Base-by-base conservation (phyloP, 2,797 vertebrate species). In the Dallia pectoralis region DNA sequence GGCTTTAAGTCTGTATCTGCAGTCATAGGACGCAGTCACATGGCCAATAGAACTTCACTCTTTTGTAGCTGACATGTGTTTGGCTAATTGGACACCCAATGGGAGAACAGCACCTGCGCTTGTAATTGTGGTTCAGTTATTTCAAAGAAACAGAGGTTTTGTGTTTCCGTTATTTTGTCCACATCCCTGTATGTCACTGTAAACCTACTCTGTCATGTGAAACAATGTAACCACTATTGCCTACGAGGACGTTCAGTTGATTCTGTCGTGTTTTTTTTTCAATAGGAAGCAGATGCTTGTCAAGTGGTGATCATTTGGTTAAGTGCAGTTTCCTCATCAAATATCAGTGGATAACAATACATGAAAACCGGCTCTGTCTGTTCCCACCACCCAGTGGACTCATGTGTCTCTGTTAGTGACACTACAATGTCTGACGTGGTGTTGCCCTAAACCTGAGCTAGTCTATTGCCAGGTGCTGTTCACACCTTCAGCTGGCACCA, bases 341-440 rank as follows among this genome's bases (percentile, higher is more conserved):
- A 30, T 69, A 32, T 32, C 30, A 72, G 18, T 61, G 16, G 49
- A 64, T 19, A 16, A 8, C 1, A n/a, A 66, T 49, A 47, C 22
- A 77, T 48, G 64, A 12, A 72, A 79, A 79, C 49, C 36, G 63
- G 77, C 59, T 74, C 64, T 65, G 64, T 44, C 40, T 47, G 59
- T 74, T 78, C 22, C 59, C 74, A 69, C 2, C 25, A 11, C 18
- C 53, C 73, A 7, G 40, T 6, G 40, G 40, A 9, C 40, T 44
- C 40, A 72, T 29, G 36, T 69, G 27, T 62, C 16, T 18, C 51
- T 53, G 33, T 44, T 44, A 44, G 40, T 56, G 9, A 56, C 51
- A 22, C 51, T 56, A 25, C 53, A 22, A 56, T 53, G n/a, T 9
- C n/a, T 7, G 6, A 4, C n/a, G 7, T 22, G 51, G 22, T 22